Conservation (phyloP, 2,113 vertebrate genomes). For the Felis catus region DNA sequence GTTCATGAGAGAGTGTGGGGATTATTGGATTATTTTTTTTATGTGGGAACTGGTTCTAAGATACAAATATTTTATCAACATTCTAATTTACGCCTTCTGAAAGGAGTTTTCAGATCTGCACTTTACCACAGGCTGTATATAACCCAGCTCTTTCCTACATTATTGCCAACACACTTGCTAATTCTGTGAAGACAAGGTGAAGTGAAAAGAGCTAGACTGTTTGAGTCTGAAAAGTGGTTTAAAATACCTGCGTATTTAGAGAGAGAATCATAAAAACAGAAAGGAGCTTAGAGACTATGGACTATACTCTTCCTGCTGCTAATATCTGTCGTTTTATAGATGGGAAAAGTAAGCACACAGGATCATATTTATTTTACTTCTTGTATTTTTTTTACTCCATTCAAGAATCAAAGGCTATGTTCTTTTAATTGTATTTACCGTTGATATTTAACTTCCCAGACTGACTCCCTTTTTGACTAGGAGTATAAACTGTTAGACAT, state of each 20-base stretch:
- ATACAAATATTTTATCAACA: not conserved
- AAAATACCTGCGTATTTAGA: not conserved
- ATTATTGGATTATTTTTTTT: not conserved
- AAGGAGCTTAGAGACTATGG: no score
- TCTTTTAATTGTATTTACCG: not conserved
- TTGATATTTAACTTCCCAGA: not conserved
- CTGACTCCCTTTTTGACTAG: not conserved
- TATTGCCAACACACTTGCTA: not conserved
- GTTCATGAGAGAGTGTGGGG: not conserved
- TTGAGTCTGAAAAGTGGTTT: not conserved
- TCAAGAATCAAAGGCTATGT: not conserved
- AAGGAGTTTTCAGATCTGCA: not conserved
- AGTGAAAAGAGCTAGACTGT: not conserved
- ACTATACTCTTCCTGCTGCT: not conserved
- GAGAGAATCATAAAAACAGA: not conserved
- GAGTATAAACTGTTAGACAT: not conserved
- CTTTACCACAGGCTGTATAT: not conserved
- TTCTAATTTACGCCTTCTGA: not conserved
- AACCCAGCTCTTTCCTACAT: not conserved
- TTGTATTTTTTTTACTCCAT: not conserved
- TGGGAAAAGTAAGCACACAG: not conserved
- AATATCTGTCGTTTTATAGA: not conserved
- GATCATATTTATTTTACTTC: not conserved
- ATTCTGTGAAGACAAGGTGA: not conserved
- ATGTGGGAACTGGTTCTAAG: not conserved